These are phyloP conservation scores for Diadegma fenestrale DNA, from an alignment of 2,888 invertebrate genomes.

Conservation along the genomic window DNA sequence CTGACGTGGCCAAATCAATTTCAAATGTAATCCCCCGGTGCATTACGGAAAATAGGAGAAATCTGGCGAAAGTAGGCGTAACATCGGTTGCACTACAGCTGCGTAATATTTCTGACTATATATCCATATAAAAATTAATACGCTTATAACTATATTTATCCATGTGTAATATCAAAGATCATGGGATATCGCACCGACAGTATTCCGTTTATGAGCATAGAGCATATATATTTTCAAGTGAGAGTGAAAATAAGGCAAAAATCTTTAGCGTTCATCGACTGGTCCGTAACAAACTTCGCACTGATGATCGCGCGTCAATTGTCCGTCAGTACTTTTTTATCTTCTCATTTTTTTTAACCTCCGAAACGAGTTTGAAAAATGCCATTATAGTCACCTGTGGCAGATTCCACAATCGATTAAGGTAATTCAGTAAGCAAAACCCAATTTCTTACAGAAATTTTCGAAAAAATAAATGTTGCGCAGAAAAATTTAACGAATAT, in stretches of 20 bases:
- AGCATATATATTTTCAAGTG: slow-evolving; percentile 23
- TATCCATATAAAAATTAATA: slow-evolving; percentile 24
- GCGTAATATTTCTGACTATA: slow-evolving; percentile 71
- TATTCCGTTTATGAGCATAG: slow-evolving; percentile 53
- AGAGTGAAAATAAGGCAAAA: slow-evolving; percentile 20
- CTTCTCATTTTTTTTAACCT: neutral
- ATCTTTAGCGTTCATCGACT: slow-evolving; percentile 30
- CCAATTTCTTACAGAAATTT: neutral
- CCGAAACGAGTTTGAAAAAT: neutral
- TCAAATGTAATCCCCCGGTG: slow-evolving; percentile 80
- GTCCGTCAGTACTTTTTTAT: too few species aligned
- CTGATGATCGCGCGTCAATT: slow-evolving; percentile 21
- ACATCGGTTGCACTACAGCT: slow-evolving; percentile 69
- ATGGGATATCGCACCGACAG: slow-evolving; percentile 60
- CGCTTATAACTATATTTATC: slow-evolving; percentile 19
- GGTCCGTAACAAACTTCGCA: slow-evolving; percentile 27
- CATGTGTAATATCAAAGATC: slow-evolving; percentile 54
- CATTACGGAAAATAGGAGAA: slow-evolving; percentile 83
- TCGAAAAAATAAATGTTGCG: too few species aligned
- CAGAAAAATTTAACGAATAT: too few species aligned
- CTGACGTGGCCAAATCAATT: slow-evolving; percentile 79
- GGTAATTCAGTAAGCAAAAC: too few species aligned
- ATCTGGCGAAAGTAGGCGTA: slow-evolving; percentile 82
- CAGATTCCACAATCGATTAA: slow-evolving; percentile 61
- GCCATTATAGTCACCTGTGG: neutral